phyloP scores from a whole-genome alignment of 2,113 vertebrate species.

The Rhodinocichla rosea region DNA sequence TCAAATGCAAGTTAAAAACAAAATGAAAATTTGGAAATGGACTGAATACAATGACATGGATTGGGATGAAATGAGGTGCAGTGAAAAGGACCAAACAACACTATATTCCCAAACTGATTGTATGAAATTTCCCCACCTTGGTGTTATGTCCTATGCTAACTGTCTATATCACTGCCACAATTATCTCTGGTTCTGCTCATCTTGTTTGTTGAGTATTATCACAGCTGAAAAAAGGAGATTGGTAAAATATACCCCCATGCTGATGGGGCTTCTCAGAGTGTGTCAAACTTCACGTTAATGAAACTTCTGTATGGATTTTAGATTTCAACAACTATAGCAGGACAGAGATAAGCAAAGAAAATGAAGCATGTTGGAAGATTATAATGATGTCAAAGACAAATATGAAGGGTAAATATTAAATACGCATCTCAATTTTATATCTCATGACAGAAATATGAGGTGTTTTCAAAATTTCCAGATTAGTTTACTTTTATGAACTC shows the following conservation, averaged over 20 bases:
- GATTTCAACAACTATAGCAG: neutral
- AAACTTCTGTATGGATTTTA: neutral
- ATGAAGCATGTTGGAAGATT: neutral
- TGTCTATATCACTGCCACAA: slow-evolving; percentile 4
- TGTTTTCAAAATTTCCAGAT: neutral
- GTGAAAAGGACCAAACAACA: neutral
- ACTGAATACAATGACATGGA: neutral
- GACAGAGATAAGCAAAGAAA: neutral
- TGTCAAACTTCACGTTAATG: neutral
- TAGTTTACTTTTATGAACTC: neutral
- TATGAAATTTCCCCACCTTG: slow-evolving; percentile 3
- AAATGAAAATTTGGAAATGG: neutral
- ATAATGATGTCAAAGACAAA: neutral
- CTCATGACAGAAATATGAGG: neutral
- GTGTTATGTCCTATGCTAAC: neutral
- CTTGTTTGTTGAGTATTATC: slow-evolving; percentile 19
- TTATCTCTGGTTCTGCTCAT: neutral
- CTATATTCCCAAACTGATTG: neutral
- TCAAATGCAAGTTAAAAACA: neutral
- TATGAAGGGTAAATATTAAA: neutral
- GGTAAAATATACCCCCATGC: neutral
- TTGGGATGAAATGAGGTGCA: neutral
- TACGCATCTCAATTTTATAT: neutral
- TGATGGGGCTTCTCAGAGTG: neutral
- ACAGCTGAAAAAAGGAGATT: neutral